Evolutionary conservation across 1,140 invertebrate genomes (phyloP).

Genomic region (Calliphora vicina): DNA sequence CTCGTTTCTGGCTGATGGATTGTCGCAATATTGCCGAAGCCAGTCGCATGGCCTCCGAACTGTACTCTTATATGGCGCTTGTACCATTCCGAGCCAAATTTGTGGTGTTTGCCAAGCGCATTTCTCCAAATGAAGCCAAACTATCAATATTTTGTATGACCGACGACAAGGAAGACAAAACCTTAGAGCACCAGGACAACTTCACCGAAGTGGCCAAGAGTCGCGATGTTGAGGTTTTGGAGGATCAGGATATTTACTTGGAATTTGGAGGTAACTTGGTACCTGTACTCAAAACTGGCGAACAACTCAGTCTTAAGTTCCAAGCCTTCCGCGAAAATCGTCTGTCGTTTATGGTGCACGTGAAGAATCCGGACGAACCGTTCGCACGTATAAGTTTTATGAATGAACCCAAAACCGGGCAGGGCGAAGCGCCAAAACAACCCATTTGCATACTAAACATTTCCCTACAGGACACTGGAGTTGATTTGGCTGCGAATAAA

Average conservation of each 20-base stretch:
- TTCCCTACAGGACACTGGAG: conserved; percentile 72
- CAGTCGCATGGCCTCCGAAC: conserved; percentile 97
- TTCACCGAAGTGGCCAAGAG: conserved; percentile 98
- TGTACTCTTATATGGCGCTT: conserved; percentile 89
- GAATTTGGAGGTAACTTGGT: conserved; percentile 97
- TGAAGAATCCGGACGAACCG: conserved; percentile 81
- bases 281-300: conserved; percentile 95
- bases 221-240: conserved; percentile 96
- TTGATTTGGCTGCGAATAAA: neutral
- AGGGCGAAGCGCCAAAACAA: conserved; percentile 90
- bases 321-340: conserved; percentile 97
- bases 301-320: conserved; percentile 93
- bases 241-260: conserved; percentile 92
- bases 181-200: conserved; percentile 94
- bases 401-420: conserved; percentile 87
- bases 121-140: conserved; percentile 90
- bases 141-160: conserved; percentile 98
- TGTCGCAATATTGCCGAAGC: conserved; percentile 95
- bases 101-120: conserved; percentile 95
- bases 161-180: conserved; percentile 98
- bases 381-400: conserved; percentile 95
- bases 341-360: conserved; percentile 89
- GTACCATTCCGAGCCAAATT: conserved; percentile 97
- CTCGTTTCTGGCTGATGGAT: conserved; percentile 99
- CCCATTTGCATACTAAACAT: conserved; percentile 98